Evolutionary conservation across 1,140 invertebrate species (phyloP).

Genomic region (Drosophila santomea): DNA sequence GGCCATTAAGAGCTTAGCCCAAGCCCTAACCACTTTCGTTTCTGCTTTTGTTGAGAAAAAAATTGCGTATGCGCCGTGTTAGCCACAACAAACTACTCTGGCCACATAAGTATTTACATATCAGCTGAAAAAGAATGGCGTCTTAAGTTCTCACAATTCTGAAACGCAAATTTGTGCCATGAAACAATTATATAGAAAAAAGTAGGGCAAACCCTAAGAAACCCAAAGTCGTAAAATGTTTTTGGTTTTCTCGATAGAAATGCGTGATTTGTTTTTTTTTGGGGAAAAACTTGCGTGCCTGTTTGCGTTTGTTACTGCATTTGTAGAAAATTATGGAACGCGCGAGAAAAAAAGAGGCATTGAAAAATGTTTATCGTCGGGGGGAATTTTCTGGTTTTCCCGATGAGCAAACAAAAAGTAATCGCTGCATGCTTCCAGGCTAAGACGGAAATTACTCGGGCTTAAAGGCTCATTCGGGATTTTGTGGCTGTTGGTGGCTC

Average conservation of each 20-base stretch:
- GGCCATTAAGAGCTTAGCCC: not conserved
- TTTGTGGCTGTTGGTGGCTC: not conserved
- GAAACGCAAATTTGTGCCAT: conserved; percentile 33
- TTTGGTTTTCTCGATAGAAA: conserved; percentile 12
- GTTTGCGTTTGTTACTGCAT: conserved; percentile 16
- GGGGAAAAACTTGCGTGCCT: conserved; percentile 10
- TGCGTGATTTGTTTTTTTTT: conserved; percentile 57
- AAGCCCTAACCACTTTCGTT: not conserved
- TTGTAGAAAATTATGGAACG: conserved; percentile 20
- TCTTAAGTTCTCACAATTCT: conserved; percentile 10
- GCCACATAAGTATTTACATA: conserved; percentile 39
- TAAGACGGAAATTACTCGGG: conserved; percentile 20
- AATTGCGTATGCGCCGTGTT: conserved; percentile 39
- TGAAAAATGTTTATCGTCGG: conserved; percentile 23
- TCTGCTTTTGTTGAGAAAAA: conserved; percentile 18
- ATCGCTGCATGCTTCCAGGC: conserved; percentile 19
- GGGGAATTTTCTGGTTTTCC: conserved; percentile 24
- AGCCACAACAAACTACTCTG: conserved; percentile 3
- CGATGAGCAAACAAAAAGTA: conserved; percentile 23
- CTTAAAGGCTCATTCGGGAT: conserved; percentile 23
- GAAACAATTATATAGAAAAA: conserved; percentile 9
- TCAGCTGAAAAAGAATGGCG: conserved; percentile 38
- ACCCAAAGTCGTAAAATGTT: conserved; percentile 26
- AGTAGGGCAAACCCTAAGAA: conserved; percentile 7
- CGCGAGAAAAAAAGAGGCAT: conserved; percentile 3